Percentiles rank a stretch among this genome's conserved stretches.
Conservation (phyloP, 2,888 invertebrate species). For the Hypsopygia costalis region DNA sequence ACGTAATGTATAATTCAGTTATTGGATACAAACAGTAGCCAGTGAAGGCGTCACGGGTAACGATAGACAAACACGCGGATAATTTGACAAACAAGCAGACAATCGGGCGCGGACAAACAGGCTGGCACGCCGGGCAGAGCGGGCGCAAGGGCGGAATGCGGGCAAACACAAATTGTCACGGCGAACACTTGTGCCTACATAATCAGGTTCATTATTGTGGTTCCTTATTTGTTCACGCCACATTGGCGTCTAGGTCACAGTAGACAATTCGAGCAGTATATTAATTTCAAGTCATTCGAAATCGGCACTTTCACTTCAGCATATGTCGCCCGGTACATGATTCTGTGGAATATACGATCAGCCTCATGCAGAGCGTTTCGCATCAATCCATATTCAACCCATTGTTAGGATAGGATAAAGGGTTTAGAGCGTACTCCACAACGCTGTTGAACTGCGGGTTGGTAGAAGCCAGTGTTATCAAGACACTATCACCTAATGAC, state of each 20-base stretch:
- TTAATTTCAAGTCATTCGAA: too few relatives aligned
- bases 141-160: constrained; percentile 34
- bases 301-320: too few relatives aligned
- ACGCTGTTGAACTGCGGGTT: too few relatives aligned
- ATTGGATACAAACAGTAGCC: constrained; percentile 12
- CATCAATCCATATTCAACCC: too few relatives aligned
- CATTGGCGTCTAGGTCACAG: background rate
- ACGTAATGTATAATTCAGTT: constrained; percentile 4
- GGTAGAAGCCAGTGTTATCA: too few relatives aligned
- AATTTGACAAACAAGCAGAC: constrained; percentile 32
- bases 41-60: constrained; percentile 33
- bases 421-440: too few relatives aligned
- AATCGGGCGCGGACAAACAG: constrained; percentile 19
- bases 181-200: constrained; percentile 59
- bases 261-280: too few relatives aligned
- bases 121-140: constrained; percentile 21
- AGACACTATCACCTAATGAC: too few relatives aligned
- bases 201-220: constrained; percentile 47
- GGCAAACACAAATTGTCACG: constrained; percentile 32
- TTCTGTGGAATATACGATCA: too few relatives aligned
- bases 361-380: too few relatives aligned
- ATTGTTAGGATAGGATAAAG: too few relatives aligned
- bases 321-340: too few relatives aligned
- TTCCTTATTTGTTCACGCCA: background rate
- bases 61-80: constrained; percentile 46